Evolutionary conservation across 2,797 vertebrate genomes (phyloP), one percentile per base, ranked within the genome.

Genomic region (Vultur gryphus): DNA sequence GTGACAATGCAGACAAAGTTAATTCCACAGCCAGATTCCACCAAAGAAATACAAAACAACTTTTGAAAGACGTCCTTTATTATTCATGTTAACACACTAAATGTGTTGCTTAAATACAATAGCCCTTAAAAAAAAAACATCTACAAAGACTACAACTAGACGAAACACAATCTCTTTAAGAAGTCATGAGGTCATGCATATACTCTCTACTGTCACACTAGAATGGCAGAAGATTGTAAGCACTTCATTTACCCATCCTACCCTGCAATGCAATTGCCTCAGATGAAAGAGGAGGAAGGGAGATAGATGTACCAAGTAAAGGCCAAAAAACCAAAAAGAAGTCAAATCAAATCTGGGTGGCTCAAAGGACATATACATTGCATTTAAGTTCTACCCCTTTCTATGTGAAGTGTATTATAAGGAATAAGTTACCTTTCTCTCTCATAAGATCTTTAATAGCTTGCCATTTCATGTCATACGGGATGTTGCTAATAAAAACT

Each of bases 391-490:
- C 85, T 82, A 77, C 18, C 67, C 37, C 84, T 86, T 78, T 58
- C 58, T 95, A 26, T 57, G 88, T 12, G 86, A 75, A 71, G 95
- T 94, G 65, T 54, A 58, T 85, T 95, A 90, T 48, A 96, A 97
- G 70, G 52, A 97, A 12, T 94, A 71, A 93, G 97, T 99, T 99
- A 99, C 99, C 99, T 99, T 99, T 99, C 96, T 99, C 99, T 97
- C 99, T 99, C 99, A 99, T 99, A 76, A 99, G 98, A 98, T 99
- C 99, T 99, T 99, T 99, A 98, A 99, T 99, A 89, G 99, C 99
- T 98, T 99, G 99, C 99, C 99, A 99, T 98, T 99, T 99, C 99
- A 99, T 99, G 97, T 99, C 99, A 98, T 99, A 99, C 0, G 99
- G 99, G 96, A 99, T 99, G 97, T 99, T 99, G 98, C 99, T 99